These are phyloP conservation scores for Troglohyphantes excavatus DNA, from an alignment of 2,888 invertebrate species.

Conservation along the genomic window DNA sequence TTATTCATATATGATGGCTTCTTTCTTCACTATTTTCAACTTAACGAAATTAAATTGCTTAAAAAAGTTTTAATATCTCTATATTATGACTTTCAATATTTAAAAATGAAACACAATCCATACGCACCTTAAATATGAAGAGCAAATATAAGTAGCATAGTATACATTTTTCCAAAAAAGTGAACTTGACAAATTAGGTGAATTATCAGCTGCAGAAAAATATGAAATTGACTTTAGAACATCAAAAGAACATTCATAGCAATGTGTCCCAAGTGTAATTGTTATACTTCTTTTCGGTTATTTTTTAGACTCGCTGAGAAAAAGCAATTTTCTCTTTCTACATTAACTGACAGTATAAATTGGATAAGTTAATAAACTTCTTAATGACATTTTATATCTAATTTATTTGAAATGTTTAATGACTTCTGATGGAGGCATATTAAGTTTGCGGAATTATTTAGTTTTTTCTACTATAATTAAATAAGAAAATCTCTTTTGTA, in stretches of 20 bases:
- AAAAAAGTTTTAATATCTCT: no score
- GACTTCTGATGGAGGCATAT: slow-evolving; percentile 16
- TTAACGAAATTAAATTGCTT: no score
- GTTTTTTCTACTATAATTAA: not conserved
- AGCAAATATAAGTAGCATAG: not conserved
- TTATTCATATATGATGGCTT: no score
- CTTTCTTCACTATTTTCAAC: no score
- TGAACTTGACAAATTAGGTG: not conserved
- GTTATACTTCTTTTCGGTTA: not conserved
- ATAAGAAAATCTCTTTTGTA: not conserved
- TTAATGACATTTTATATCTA: slow-evolving; percentile 29
- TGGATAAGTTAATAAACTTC: slow-evolving; percentile 19
- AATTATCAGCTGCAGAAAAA: slow-evolving; percentile 17
- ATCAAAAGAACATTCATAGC: slow-evolving; percentile 2
- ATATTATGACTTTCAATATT: no score
- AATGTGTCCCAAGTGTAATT: slow-evolving; percentile 16
- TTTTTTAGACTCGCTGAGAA: not conserved
- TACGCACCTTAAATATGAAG: not conserved
- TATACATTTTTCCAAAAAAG: not conserved
- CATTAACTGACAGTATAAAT: slow-evolving; percentile 12
- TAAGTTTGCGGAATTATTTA: slow-evolving; percentile 10
- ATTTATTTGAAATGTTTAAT: slow-evolving; percentile 21
- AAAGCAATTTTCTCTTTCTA: slow-evolving; percentile 18
- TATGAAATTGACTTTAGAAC: slow-evolving; percentile 15
- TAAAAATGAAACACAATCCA: no score